Conservation (phyloP, 2,888 invertebrate species). For the Spicauda simplicius region DNA sequence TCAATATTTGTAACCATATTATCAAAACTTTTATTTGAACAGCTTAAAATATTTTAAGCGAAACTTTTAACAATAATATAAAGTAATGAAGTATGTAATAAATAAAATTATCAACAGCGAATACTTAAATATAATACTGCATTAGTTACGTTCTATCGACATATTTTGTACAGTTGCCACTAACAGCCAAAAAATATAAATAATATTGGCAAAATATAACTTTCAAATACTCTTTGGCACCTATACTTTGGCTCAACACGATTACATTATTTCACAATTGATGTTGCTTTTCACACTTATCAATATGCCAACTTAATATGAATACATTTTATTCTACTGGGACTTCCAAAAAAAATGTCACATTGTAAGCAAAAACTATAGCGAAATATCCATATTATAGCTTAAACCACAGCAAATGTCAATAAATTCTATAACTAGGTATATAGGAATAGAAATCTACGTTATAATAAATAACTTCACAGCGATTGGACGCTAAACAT, state of each 20-base stretch:
- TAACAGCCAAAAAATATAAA: conserved; percentile 17
- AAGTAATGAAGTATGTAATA: conserved; percentile 3
- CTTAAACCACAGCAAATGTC: no score
- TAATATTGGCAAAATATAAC: conserved; percentile 30
- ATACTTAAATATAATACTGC: conserved; percentile 38
- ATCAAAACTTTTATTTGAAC: background rate
- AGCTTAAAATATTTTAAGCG: background rate
- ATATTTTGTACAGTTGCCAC: conserved; percentile 5
- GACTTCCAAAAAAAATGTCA: background rate
- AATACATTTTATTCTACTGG: background rate
- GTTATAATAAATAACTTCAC: background rate
- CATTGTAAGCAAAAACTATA: background rate
- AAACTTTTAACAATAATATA: background rate
- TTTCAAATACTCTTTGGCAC: conserved; percentile 55
- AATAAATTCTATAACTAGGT: background rate
- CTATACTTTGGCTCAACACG: conserved; percentile 50
- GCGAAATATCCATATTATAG: background rate
- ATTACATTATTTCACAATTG: conserved; percentile 1
- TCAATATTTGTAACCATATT: background rate
- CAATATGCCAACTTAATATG: background rate
- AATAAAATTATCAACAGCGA: conserved; percentile 12
- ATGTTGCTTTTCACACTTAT: conserved; percentile 6
- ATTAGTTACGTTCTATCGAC: conserved; percentile 3
- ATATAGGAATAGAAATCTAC: background rate
- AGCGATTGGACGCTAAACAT: conserved; percentile 2